These are phyloP conservation scores for Thymallus thymallus DNA, from an alignment of 2,113 vertebrate genomes.

Conservation along the genomic window DNA sequence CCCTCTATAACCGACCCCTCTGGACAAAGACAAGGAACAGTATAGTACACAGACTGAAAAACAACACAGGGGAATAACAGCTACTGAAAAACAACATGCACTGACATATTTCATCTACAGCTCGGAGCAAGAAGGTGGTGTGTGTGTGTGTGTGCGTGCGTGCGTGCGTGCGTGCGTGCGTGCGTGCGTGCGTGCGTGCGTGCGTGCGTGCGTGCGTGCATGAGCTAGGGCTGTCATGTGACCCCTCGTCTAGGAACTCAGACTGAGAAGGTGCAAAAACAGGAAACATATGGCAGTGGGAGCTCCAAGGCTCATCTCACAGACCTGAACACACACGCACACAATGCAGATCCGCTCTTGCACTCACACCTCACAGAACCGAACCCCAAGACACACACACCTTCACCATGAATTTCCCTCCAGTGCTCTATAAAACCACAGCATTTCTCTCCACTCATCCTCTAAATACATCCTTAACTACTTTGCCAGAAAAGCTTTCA, in stretches of 20 bases:
- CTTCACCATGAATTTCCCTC: neutral
- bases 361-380: neutral
- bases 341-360: constrained; percentile 4
- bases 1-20: neutral
- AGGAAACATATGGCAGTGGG: constrained; percentile 53
- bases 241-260: constrained; percentile 19
- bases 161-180: no score
- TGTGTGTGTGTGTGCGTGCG: no score
- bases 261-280: constrained; percentile 43
- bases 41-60: neutral
- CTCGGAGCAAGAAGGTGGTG: neutral
- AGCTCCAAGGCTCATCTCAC: constrained; percentile 31
- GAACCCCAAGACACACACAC: neutral
- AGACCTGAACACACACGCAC: constrained; percentile 1
- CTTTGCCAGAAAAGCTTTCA: neutral
- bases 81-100: neutral
- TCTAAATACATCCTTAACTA: neutral
- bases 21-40: neutral
- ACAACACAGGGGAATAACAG: neutral
- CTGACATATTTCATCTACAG: neutral
- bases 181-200: no score
- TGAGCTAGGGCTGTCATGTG: neutral
- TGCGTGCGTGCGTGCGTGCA: neutral
- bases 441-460: neutral
- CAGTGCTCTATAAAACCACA: neutral